phyloP scores from a whole-genome alignment of 2,113 vertebrate species.

The Clarias macrocephalus region DNA sequence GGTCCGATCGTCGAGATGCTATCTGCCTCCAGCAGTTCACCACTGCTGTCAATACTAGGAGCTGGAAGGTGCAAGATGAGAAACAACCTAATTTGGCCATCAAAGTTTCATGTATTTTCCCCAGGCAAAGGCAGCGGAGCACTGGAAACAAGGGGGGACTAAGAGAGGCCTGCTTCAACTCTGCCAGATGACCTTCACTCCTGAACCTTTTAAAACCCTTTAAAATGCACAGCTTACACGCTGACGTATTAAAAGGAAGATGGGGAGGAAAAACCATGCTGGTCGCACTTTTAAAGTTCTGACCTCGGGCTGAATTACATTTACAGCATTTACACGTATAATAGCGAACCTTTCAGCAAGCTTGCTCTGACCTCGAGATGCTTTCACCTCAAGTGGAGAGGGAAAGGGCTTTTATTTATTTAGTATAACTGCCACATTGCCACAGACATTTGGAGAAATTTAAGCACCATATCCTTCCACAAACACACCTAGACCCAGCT shows the following conservation, averaged over 20 bases:
- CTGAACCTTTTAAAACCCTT: constrained; percentile 71
- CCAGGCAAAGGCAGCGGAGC: constrained; percentile 64
- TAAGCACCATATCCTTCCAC: constrained; percentile 50
- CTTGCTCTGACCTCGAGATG: constrained; percentile 47
- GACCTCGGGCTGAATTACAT: constrained; percentile 74
- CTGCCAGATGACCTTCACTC: constrained; percentile 73
- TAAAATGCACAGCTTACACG: constrained; percentile 64
- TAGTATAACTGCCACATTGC: constrained; percentile 62
- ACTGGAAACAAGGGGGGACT: constrained; percentile 65
- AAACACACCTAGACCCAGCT: constrained; percentile 48
- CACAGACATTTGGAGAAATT: constrained; percentile 55
- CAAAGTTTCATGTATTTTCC: constrained; percentile 92
- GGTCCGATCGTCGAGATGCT: constrained; percentile 74
- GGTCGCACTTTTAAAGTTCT: constrained; percentile 68
- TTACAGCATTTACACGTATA: constrained; percentile 69
- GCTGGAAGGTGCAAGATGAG: constrained; percentile 93
- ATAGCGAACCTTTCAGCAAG: constrained; percentile 65
- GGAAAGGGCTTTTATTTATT: constrained; percentile 73
- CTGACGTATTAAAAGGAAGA: constrained; percentile 50
- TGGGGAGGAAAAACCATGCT: constrained; percentile 54
- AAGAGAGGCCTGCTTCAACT: constrained; percentile 60
- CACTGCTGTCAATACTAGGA: constrained; percentile 95
- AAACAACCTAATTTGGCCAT: constrained; percentile 96
- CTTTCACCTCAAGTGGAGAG: constrained; percentile 57
- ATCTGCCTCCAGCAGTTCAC: constrained; percentile 82